phyloP scores from a whole-genome alignment of 2,797 vertebrate genomes.

The Pantherophis vulpinus region DNA sequence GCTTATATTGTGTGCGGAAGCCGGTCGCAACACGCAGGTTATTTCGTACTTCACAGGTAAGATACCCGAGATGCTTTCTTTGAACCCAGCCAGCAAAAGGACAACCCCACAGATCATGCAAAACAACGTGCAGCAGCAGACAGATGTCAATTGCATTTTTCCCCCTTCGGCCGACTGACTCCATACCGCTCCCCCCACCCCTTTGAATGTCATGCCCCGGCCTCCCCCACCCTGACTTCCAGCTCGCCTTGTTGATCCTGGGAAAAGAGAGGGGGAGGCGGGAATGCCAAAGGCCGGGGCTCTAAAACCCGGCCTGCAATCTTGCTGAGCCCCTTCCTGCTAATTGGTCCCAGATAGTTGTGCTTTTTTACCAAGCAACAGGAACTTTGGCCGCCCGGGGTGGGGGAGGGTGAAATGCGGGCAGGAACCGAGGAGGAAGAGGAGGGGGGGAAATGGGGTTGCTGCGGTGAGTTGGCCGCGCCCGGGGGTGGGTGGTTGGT shows the following conservation, averaged over 20 bases:
- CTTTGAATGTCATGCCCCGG: not conserved
- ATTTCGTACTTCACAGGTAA: not conserved
- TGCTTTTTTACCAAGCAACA: conserved; percentile 32
- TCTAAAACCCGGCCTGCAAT: conserved; percentile 6
- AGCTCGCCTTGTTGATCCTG: not conserved
- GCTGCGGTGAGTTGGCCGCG: not conserved
- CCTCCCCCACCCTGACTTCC: not conserved
- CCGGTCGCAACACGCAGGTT: conserved; percentile 3
- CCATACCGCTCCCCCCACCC: too few relatives aligned
- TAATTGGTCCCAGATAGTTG: conserved; percentile 64
- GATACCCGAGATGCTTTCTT: not conserved
- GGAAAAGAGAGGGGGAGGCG: not conserved
- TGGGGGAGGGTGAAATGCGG: too few relatives aligned
- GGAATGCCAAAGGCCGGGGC: conserved; percentile 2
- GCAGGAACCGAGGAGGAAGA: not conserved
- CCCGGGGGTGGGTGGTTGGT: not conserved
- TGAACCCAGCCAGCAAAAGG: not conserved
- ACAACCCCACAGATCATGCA: not conserved
- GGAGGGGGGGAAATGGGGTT: not conserved
- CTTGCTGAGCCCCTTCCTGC: conserved; percentile 38
- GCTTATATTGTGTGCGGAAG: not conserved
- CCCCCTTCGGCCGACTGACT: not conserved
- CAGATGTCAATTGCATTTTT: not conserved
- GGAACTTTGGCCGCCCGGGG: not conserved
- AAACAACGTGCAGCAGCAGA: not conserved